phyloP scores from a whole-genome alignment of 2,797 vertebrate species.

The Halcyon chelicuti region DNA sequence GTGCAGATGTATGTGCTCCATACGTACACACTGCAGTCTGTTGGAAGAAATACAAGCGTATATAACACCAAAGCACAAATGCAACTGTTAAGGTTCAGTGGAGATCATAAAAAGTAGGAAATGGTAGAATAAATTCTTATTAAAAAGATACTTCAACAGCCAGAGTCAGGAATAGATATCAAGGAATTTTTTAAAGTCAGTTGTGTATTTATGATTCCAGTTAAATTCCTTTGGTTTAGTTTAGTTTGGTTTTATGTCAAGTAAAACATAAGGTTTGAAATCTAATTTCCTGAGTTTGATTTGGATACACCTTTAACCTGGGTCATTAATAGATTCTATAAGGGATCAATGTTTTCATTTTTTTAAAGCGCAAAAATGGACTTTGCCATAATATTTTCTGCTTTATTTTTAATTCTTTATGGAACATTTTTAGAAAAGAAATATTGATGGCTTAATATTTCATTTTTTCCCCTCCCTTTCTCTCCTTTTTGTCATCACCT shows the following conservation, averaged over 20 bases:
- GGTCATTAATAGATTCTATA: background rate
- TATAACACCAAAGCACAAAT: background rate
- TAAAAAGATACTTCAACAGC: background rate
- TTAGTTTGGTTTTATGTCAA: background rate
- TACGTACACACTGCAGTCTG: background rate
- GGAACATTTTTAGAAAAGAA: background rate
- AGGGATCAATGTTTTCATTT: background rate
- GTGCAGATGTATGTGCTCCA: background rate
- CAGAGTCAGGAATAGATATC: background rate
- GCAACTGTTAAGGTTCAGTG: background rate
- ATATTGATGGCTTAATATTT: background rate
- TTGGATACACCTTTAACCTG: background rate
- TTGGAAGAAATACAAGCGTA: background rate
- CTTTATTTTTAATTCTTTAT: background rate
- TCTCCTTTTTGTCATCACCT: background rate
- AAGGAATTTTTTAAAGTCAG: background rate
- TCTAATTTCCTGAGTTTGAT: background rate
- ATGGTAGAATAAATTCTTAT: background rate
- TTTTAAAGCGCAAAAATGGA: background rate
- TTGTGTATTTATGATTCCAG: background rate
- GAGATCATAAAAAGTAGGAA: background rate
- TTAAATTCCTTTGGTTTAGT: background rate
- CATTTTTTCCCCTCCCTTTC: background rate
- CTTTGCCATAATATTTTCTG: background rate
- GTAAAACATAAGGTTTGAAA: background rate